Conservation (phyloP, 2,113 vertebrate species). For the Saccopteryx bilineata region DNA sequence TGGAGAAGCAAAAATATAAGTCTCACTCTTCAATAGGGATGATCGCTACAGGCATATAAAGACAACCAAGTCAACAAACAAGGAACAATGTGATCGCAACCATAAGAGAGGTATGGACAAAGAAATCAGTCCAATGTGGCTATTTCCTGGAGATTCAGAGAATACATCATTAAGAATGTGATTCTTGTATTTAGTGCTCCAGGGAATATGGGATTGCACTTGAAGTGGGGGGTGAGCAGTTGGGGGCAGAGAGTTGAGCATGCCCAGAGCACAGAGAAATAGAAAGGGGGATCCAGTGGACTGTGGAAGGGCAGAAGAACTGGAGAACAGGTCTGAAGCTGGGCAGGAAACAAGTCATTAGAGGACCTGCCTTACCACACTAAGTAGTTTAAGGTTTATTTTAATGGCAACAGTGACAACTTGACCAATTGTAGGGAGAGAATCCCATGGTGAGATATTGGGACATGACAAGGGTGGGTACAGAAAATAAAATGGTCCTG, state of each 20-base stretch:
- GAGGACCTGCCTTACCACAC: not conserved
- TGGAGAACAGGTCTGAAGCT: not conserved
- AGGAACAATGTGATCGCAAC: not conserved
- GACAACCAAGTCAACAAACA: not conserved
- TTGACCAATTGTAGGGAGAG: not conserved
- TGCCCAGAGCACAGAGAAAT: not conserved
- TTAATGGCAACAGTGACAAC: not conserved
- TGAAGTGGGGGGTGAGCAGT: not conserved
- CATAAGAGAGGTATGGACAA: not conserved
- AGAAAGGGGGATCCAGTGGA: not conserved
- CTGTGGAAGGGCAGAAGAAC: not conserved
- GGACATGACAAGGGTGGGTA: not conserved
- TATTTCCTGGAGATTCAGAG: not conserved
- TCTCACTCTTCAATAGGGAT: not conserved
- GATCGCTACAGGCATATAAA: not conserved
- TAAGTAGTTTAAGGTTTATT: not conserved
- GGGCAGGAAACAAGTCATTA: not conserved
- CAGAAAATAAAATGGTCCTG: not conserved
- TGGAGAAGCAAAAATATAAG: not conserved
- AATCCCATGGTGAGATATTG: not conserved
- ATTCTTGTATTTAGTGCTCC: not conserved
- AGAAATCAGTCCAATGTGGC: not conserved
- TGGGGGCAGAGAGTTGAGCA: not conserved
- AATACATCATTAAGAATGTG: not conserved
- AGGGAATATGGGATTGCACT: fast-evolving